These are phyloP conservation scores for Drosophila cardini DNA, from an alignment of 1,140 invertebrate genomes.

Conservation along the genomic window DNA sequence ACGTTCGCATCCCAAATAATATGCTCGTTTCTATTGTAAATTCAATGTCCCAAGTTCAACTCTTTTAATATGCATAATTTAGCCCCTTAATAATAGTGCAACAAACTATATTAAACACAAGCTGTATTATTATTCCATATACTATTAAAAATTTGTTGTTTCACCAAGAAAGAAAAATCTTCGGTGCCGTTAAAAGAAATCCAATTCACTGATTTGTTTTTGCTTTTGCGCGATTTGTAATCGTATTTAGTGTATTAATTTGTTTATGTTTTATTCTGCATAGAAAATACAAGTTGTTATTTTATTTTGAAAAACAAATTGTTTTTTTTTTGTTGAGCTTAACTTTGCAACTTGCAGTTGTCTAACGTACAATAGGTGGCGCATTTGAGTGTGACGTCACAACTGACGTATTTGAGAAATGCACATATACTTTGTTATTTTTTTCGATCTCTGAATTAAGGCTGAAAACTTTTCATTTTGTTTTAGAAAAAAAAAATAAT, in stretches of 20 bases:
- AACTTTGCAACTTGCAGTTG: not conserved
- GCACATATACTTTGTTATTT: too few relatives aligned
- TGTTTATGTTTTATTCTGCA: constrained; percentile 61
- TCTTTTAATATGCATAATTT: constrained; percentile 67
- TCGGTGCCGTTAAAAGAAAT: constrained; percentile 34
- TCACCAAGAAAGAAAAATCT: constrained; percentile 17
- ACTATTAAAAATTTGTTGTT: constrained; percentile 76
- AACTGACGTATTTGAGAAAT: too few relatives aligned
- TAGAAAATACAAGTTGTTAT: constrained; percentile 62
- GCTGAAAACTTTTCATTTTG: too few relatives aligned
- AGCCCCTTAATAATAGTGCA: constrained; percentile 76
- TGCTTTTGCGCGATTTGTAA: constrained; percentile 36
- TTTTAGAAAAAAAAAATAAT: too few relatives aligned
- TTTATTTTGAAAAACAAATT: constrained; percentile 29
- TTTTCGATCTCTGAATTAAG: too few relatives aligned
- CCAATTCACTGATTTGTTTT: not conserved
- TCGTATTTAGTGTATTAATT: constrained; percentile 43
- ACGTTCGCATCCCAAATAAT: constrained; percentile 15
- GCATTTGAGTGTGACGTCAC: too few relatives aligned
- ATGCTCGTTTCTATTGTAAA: constrained; percentile 57
- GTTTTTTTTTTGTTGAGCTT: constrained; percentile 26
- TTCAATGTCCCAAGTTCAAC: constrained; percentile 75
- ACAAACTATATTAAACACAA: constrained; percentile 62
- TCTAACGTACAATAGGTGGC: too few relatives aligned
- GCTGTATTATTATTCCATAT: constrained; percentile 81